Conservation (phyloP, 1,140 invertebrate species). For the Drosophila lowei region DNA sequence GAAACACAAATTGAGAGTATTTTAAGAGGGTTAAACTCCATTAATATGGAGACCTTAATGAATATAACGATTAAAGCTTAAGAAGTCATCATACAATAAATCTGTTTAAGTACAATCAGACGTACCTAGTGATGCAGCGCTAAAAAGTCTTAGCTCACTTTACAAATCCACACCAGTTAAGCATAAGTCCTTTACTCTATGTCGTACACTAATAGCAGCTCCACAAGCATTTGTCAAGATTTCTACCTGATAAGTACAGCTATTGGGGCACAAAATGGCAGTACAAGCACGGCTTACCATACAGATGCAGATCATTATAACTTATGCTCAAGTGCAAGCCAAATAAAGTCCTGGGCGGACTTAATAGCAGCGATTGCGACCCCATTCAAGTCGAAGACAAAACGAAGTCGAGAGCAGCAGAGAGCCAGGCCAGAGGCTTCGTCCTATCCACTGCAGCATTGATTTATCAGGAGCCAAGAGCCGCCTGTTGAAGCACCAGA, state of each 20-base stretch:
- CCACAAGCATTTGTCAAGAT: too few relatives aligned
- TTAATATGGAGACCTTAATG: too few relatives aligned
- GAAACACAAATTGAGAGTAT: too few relatives aligned
- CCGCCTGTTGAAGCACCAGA: constrained; percentile 39
- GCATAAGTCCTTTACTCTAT: too few relatives aligned
- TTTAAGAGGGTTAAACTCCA: too few relatives aligned
- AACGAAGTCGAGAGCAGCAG: constrained; percentile 9
- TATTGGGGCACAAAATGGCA: too few relatives aligned
- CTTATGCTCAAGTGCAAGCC: neutral
- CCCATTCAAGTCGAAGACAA: constrained; percentile 15
- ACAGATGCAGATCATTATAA: constrained; percentile 19
- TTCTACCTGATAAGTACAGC: too few relatives aligned
- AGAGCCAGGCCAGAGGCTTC: constrained; percentile 3
- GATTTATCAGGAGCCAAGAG: constrained; percentile 26
- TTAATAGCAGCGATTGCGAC: constrained; percentile 20
- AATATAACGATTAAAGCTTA: too few relatives aligned
- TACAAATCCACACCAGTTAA: too few relatives aligned
- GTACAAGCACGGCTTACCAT: neutral
- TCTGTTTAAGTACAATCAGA: too few relatives aligned
- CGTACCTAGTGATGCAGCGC: neutral
- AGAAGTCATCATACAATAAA: too few relatives aligned
- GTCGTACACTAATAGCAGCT: too few relatives aligned
- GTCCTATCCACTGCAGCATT: constrained; percentile 17
- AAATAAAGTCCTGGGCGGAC: constrained; percentile 11
- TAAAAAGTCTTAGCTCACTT: neutral